A percentile compares a stretch with the other conserved stretches of the same genome.
Conservation (phyloP, 2,113 vertebrate genomes). For the Amblyornis subalaris region DNA sequence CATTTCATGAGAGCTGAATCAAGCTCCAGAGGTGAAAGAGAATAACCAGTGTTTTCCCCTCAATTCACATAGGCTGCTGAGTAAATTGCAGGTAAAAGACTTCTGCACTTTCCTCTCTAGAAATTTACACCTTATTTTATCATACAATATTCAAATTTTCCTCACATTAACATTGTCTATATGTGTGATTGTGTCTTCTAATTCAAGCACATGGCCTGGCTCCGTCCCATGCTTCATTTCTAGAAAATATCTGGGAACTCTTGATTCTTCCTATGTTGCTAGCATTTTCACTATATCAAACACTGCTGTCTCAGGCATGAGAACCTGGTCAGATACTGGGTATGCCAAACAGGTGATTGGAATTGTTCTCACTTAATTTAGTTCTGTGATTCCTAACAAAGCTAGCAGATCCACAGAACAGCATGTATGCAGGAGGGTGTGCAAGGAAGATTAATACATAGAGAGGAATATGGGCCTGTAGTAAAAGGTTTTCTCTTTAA, state of each 20-base stretch:
- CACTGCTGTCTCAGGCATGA: not conserved
- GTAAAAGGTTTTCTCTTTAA: not conserved
- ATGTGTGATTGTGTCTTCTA: not conserved
- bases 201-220: not conserved
- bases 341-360: not conserved
- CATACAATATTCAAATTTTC: not conserved
- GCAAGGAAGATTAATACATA: not conserved
- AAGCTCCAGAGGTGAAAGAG: not conserved
- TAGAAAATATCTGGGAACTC: not conserved
- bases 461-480: not conserved
- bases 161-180: accelerated
- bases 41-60: not conserved
- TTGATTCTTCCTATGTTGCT: accelerated
- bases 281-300: not conserved
- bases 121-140: not conserved
- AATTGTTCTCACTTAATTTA: not conserved
- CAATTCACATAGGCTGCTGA: not conserved
- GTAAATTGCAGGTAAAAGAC: not conserved
- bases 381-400: not conserved
- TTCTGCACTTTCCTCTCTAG: not conserved
- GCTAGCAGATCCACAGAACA: not conserved
- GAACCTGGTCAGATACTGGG: not conserved
- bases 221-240: accelerated
- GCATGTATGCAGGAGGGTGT: accelerated
- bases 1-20: not conserved